Evolutionary conservation across 2,888 invertebrate species (phyloP).

Genomic region (Drosophila tripunctata): DNA sequence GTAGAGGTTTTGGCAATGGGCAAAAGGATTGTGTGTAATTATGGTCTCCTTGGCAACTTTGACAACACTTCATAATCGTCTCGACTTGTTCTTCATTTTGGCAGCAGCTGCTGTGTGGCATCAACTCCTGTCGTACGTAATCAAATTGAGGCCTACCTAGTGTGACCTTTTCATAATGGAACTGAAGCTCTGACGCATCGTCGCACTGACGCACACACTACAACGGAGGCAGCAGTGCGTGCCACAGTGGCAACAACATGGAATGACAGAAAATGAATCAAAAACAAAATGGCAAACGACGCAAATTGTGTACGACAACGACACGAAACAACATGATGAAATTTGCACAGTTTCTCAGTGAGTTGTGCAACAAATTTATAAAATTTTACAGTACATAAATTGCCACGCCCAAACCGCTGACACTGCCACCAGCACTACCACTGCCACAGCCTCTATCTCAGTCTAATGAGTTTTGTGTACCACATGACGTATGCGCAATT

Average conservation of each 20-base stretch:
- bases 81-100: slow-evolving; percentile 4
- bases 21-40: background rate
- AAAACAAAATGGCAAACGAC: slow-evolving; percentile 47
- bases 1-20: background rate
- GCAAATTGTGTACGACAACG: slow-evolving; percentile 51
- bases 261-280: slow-evolving; percentile 62
- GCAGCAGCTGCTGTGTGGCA: slow-evolving; percentile 11
- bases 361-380: slow-evolving; percentile 52
- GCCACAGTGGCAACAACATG: slow-evolving; percentile 38
- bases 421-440: background rate
- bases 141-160: slow-evolving; percentile 30
- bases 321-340: background rate
- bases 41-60: background rate
- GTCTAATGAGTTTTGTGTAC: slow-evolving; percentile 57
- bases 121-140: slow-evolving; percentile 41
- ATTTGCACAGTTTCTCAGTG: background rate
- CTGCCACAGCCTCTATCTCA: slow-evolving; percentile 11
- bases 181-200: slow-evolving; percentile 8
- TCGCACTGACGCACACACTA: slow-evolving; percentile 9
- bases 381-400: slow-evolving; percentile 62
- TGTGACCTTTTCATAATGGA: slow-evolving; percentile 48
- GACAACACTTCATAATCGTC: background rate
- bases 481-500: slow-evolving; percentile 71
- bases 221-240: slow-evolving; percentile 11
- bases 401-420: slow-evolving; percentile 7